Conservation (phyloP, 2,888 invertebrate species). For the Macaria notata region DNA sequence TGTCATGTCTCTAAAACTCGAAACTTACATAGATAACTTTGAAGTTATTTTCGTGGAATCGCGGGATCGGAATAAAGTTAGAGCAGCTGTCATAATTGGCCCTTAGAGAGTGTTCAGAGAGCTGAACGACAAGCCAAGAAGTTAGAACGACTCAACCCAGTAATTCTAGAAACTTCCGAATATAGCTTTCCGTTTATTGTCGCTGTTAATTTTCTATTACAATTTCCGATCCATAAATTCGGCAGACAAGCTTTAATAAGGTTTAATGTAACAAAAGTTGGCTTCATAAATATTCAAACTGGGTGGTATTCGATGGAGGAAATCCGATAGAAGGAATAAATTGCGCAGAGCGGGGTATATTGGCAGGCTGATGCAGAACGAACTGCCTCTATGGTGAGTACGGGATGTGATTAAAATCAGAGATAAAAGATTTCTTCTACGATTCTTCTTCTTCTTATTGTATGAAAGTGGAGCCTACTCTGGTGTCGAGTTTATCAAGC, state of each 20-base stretch:
- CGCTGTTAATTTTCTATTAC: constrained; percentile 35
- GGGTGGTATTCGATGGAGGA: constrained; percentile 40
- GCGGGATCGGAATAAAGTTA: background rate
- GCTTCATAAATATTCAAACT: constrained; percentile 67
- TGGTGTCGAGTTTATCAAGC: too few species aligned
- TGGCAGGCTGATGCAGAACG: constrained; percentile 33
- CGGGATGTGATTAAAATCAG: background rate
- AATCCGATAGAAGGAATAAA: constrained; percentile 65
- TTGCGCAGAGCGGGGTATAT: constrained; percentile 56
- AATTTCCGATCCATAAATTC: constrained; percentile 43
- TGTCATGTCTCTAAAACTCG: too few species aligned
- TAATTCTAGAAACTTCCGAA: constrained; percentile 12
- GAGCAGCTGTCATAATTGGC: constrained; percentile 7
- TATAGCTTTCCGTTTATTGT: constrained; percentile 19
- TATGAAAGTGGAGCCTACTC: too few species aligned
- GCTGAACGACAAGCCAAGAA: constrained; percentile 11
- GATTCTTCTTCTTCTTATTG: too few species aligned
- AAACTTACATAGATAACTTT: too few species aligned
- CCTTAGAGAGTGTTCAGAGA: constrained; percentile 6
- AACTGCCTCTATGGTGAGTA: constrained; percentile 10
- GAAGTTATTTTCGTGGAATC: background rate
- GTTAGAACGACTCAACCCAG: background rate
- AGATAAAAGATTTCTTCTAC: too few species aligned
- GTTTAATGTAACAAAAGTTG: constrained; percentile 57
- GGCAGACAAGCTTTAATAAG: constrained; percentile 52